A percentile compares a stretch with the other conserved stretches of the same genome.
phyloP scores from a whole-genome alignment of 1,140 invertebrate species.

The Drosophila athabasca region DNA sequence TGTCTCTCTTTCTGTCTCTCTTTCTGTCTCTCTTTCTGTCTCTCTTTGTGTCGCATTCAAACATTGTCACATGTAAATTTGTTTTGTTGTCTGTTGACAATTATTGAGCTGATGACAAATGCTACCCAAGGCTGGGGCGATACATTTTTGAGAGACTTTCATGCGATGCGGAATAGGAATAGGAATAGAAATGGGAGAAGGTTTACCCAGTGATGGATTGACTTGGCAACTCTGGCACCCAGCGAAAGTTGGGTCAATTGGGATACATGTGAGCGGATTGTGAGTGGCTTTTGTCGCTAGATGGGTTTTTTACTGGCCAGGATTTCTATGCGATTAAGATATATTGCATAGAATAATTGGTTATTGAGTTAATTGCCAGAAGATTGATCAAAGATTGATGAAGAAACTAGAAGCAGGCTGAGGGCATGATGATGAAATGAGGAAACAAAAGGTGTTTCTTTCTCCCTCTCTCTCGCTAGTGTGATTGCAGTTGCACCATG shows the following conservation, averaged over 20 bases:
- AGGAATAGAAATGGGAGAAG: not conserved
- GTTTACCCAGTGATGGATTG: constrained; percentile 30
- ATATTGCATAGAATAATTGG: too few relatives aligned
- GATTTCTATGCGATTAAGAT: too few relatives aligned
- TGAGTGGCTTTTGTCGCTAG: not conserved
- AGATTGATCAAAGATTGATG: too few relatives aligned
- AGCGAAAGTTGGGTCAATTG: constrained; percentile 13
- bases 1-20: too few relatives aligned
- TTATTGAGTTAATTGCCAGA: too few relatives aligned
- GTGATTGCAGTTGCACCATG: too few relatives aligned
- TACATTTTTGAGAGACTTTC: constrained; percentile 24
- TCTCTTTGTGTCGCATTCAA: not conserved
- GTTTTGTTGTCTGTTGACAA: constrained; percentile 55
- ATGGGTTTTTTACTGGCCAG: too few relatives aligned
- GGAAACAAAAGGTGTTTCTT: too few relatives aligned
- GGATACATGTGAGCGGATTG: not conserved
- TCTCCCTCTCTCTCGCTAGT: too few relatives aligned
- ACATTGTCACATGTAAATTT: constrained; percentile 36
- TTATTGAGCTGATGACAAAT: constrained; percentile 79
- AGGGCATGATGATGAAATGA: too few relatives aligned
- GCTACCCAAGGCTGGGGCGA: constrained; percentile 12
- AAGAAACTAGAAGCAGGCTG: too few relatives aligned
- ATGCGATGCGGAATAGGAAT: not conserved
- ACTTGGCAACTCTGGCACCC: not conserved
- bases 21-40: too few relatives aligned